Evolutionary conservation across 2,797 vertebrate species (phyloP).

Genomic region (Chloroceryle inda): DNA sequence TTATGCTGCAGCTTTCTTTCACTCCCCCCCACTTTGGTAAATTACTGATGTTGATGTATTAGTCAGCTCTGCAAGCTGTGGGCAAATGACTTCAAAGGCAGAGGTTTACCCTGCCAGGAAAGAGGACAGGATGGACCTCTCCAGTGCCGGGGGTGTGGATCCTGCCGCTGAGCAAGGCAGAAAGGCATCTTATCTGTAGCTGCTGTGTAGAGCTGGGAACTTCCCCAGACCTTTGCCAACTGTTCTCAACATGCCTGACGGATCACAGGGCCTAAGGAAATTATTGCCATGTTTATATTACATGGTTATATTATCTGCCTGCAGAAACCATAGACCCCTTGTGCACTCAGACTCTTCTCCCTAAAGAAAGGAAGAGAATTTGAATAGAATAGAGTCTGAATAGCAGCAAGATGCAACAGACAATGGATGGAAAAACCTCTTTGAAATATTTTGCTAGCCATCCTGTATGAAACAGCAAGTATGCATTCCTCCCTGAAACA

Average conservation of each 20-base stretch:
- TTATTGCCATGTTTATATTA: constrained; percentile 25
- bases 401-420: neutral
- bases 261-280: constrained; percentile 49
- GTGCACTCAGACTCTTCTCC: neutral
- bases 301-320: constrained; percentile 5
- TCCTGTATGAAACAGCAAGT: neutral
- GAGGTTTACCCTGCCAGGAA: neutral
- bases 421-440: neutral
- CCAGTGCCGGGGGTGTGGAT: neutral
- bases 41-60: constrained; percentile 1
- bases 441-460: neutral
- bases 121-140: neutral
- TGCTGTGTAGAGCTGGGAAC: constrained; percentile 53
- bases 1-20: constrained; percentile 10
- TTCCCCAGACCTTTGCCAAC: constrained; percentile 49
- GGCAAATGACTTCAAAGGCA: neutral
- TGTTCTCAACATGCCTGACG: constrained; percentile 9
- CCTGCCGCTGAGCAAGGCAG: constrained; percentile 12
- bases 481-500: neutral
- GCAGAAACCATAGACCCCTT: constrained; percentile 22
- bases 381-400: neutral
- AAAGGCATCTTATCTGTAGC: neutral
- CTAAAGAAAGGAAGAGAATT: constrained; percentile 6
- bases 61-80: neutral
- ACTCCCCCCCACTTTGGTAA: neutral